Conservation (phyloP, 2,797 vertebrate genomes). For the Xiphophorus birchmanni region DNA sequence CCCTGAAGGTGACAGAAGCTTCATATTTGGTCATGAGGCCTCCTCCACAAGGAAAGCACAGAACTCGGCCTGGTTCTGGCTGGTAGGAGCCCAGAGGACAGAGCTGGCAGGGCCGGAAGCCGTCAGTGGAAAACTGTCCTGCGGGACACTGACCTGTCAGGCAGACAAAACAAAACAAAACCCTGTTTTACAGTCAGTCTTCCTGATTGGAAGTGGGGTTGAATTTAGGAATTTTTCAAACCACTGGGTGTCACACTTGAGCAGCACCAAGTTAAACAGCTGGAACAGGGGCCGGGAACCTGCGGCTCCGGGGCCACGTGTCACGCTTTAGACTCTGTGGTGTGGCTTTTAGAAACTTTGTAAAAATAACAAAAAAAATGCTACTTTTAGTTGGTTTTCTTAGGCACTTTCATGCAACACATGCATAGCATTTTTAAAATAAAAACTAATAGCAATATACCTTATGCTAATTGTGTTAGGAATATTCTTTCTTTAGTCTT, state of each 20-base stretch:
- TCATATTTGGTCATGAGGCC: conserved; percentile 91
- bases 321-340: neutral
- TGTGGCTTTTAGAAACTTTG: neutral
- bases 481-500: neutral
- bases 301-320: neutral
- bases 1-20: conserved; percentile 88
- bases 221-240: neutral
- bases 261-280: neutral
- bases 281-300: neutral
- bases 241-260: neutral
- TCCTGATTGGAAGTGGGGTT: neutral
- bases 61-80: conserved; percentile 89
- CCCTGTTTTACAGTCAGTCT: neutral
- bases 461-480: neutral
- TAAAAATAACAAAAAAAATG: neutral
- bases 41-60: conserved; percentile 93
- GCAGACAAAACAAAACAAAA: neutral
- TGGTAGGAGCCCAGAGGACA: conserved; percentile 90
- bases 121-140: conserved; percentile 89
- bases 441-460: neutral
- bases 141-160: conserved; percentile 90
- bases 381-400: neutral
- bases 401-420: neutral
- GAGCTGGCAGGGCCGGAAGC: conserved; percentile 89
- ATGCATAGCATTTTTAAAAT: neutral